These are phyloP conservation scores for Pogona vitticeps DNA, from an alignment of 2,113 vertebrate genomes.

Conservation along the genomic window DNA sequence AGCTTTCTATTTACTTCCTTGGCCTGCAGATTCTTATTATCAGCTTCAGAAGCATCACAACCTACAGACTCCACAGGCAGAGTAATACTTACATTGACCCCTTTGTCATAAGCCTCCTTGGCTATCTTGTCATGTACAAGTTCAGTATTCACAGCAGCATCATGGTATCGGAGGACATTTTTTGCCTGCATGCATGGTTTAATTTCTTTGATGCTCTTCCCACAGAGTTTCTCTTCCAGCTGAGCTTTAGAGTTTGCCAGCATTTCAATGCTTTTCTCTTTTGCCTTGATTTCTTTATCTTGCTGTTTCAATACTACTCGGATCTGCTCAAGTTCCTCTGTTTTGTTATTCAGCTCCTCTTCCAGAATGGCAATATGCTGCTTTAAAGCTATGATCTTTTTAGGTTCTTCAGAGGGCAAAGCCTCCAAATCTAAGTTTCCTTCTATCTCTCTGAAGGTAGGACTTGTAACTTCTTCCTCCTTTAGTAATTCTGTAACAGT, in stretches of 20 bases:
- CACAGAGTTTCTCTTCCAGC: constrained; percentile 63
- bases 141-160: constrained; percentile 75
- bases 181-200: constrained; percentile 14
- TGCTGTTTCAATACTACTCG: constrained; percentile 80
- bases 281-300: constrained; percentile 81
- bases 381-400: constrained; percentile 69
- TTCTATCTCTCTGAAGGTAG: constrained; percentile 14
- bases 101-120: constrained; percentile 74
- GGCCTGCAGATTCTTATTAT: accelerated
- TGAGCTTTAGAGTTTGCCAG: constrained; percentile 76
- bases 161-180: constrained; percentile 10
- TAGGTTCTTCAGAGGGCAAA: constrained; percentile 26
- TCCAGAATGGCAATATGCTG: constrained; percentile 82
- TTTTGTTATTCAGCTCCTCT: constrained; percentile 80
- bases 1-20: not conserved
- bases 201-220: constrained; percentile 29
- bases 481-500: constrained; percentile 8
- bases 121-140: constrained; percentile 28
- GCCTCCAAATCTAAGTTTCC: constrained; percentile 16
- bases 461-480: constrained; percentile 44
- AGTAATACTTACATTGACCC: constrained; percentile 65
- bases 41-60: not conserved
- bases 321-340: constrained; percentile 80
- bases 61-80: constrained; percentile 48
- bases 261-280: constrained; percentile 82